These are phyloP conservation scores for Heliopora coerulea DNA, from an alignment of 92 coral and sea anemone genomes.

Conservation along the genomic window DNA sequence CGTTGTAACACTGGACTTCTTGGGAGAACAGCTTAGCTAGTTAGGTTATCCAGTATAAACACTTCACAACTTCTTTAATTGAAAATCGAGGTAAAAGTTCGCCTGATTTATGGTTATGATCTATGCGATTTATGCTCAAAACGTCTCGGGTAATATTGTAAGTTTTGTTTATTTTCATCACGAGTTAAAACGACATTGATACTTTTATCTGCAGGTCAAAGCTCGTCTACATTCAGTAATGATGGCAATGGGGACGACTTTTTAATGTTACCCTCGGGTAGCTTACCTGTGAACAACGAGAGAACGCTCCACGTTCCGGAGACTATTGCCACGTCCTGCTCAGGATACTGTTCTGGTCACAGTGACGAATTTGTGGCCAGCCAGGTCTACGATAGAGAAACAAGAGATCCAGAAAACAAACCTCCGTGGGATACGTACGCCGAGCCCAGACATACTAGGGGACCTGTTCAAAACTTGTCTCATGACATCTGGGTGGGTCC, in stretches of 20 bases:
- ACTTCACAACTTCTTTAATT: too few relatives aligned
- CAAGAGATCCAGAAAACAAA: neutral
- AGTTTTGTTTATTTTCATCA: too few relatives aligned
- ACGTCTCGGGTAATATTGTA: too few relatives aligned
- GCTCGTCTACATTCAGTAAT: slow-evolving; percentile 40
- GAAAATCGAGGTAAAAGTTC: too few relatives aligned
- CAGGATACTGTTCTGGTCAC: slow-evolving; percentile 38
- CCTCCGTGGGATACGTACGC: neutral
- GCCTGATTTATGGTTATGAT: too few relatives aligned
- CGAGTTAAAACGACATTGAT: too few relatives aligned
- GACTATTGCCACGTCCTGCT: slow-evolving; percentile 5
- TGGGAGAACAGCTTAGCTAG: too few relatives aligned
- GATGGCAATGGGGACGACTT: slow-evolving; percentile 36
- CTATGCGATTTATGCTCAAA: too few relatives aligned
- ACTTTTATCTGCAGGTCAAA: slow-evolving; percentile 25
- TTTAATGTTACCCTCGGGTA: slow-evolving; percentile 11
- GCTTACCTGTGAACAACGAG: slow-evolving; percentile 10
- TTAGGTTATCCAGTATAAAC: too few relatives aligned
- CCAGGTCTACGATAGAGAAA: neutral
- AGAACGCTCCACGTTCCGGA: slow-evolving; percentile 1
- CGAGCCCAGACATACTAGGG: neutral
- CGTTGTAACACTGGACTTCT: too few relatives aligned
- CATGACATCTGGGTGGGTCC: slow-evolving; percentile 29
- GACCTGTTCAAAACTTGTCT: neutral
- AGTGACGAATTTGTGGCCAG: slow-evolving; percentile 11